phyloP scores from a whole-genome alignment of 2,888 invertebrate genomes.

The Sinotaia quadrata region DNA sequence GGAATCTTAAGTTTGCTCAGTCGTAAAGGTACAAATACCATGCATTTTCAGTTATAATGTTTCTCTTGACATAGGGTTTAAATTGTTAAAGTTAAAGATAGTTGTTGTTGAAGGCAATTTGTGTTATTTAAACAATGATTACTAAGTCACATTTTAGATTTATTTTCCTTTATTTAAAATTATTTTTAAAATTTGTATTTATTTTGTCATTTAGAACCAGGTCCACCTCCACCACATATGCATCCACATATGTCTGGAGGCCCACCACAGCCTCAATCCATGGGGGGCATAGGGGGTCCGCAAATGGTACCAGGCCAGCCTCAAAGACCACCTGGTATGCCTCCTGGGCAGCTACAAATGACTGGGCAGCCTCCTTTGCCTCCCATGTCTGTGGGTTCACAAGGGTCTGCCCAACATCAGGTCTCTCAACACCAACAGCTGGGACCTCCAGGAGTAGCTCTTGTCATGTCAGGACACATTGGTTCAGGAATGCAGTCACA shows the following conservation, averaged over 20 bases:
- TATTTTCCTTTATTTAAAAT: no score
- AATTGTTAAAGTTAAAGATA: no score
- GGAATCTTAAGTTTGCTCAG: no score
- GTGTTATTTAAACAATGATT: no score
- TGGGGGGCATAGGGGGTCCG: conserved; percentile 23
- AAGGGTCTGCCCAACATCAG: not conserved
- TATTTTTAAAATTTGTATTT: no score
- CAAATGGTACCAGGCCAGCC: conserved; percentile 31
- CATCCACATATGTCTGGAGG: conserved; percentile 20
- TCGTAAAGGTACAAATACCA: no score
- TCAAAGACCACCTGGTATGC: conserved; percentile 34
- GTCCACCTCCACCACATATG: conserved; percentile 13
- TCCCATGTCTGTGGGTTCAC: conserved; percentile 8
- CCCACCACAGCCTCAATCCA: conserved; percentile 30
- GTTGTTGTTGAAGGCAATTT: no score
- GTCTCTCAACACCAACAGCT: not conserved
- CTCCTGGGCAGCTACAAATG: conserved; percentile 33
- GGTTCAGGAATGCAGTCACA: no score
- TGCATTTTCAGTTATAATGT: no score
- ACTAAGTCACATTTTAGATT: no score
- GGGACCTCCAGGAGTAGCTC: conserved; percentile 8
- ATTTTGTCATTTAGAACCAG: no score
- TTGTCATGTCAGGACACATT: not conserved
- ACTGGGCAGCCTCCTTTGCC: conserved; percentile 30
- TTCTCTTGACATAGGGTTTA: no score